Evolutionary conservation across 1,140 invertebrate species (phyloP).

Genomic region (Plutomurus gul): DNA sequence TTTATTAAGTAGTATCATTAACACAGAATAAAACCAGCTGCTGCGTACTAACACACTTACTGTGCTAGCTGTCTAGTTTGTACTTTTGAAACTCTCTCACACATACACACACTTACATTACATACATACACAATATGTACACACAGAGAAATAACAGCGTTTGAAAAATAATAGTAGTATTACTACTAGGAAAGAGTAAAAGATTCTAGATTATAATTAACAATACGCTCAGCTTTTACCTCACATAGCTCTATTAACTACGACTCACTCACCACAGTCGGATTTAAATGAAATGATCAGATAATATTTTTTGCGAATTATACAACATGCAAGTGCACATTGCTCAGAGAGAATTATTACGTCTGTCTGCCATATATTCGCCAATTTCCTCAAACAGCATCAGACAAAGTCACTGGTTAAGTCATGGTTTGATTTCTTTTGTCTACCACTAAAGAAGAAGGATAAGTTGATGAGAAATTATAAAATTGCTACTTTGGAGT

Average conservation of each 20-base stretch:
- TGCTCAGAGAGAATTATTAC: neutral
- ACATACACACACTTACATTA: too few relatives aligned
- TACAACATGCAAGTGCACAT: neutral
- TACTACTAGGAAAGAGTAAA: too few relatives aligned
- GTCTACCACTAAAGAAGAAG: neutral
- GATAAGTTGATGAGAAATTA: constrained; percentile 9
- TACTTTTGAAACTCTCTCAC: too few relatives aligned
- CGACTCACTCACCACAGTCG: neutral
- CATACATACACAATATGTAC: too few relatives aligned
- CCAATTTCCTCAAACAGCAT: neutral
- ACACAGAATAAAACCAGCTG: too few relatives aligned
- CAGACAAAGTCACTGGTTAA: neutral
- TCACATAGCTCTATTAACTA: neutral
- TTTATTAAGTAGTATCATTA: too few relatives aligned
- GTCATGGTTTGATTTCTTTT: neutral
- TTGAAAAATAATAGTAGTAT: too few relatives aligned
- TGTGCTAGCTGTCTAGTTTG: too few relatives aligned
- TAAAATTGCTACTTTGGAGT: constrained; percentile 5
- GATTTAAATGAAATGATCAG: constrained; percentile 27
- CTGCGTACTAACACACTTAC: too few relatives aligned
- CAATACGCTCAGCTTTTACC: neutral
- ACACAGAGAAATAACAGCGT: too few relatives aligned
- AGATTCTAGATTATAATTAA: constrained; percentile 16
- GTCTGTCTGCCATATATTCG: neutral
- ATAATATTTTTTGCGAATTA: neutral